Conservation (phyloP, 35 echinoderm and acorn worm genomes). For the Ophioderma brevispina region DNA sequence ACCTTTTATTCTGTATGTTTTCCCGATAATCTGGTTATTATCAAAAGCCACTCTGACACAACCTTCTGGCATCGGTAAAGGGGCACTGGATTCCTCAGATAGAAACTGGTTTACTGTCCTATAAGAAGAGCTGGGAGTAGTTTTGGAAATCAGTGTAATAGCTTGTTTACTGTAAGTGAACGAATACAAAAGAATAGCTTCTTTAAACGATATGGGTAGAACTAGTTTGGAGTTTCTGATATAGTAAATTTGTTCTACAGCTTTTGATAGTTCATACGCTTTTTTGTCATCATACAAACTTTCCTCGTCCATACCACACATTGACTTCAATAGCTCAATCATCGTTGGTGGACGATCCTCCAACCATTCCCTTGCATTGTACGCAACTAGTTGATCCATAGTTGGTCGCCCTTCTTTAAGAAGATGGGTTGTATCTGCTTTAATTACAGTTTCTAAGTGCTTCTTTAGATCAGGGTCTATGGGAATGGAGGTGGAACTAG, state of each 20-base stretch:
- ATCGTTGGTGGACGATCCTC: background rate
- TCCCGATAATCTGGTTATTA: slow-evolving; percentile 21
- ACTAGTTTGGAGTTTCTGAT: background rate
- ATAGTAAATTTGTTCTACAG: slow-evolving; percentile 18
- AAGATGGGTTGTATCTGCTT: too few species aligned
- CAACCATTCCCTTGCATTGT: slow-evolving; percentile 4
- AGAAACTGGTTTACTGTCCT: background rate
- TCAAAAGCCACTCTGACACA: background rate
- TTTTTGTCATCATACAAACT: background rate
- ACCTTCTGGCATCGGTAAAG: background rate
- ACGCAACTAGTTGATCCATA: background rate
- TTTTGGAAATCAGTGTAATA: background rate
- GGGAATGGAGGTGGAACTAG: too few species aligned
- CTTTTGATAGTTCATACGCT: background rate
- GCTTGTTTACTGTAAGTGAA: slow-evolving; percentile 18
- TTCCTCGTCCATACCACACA: background rate
- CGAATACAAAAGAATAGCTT: background rate
- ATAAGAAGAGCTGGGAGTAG: background rate
- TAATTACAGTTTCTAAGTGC: too few species aligned
- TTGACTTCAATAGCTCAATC: background rate
- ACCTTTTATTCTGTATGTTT: background rate
- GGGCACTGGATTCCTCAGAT: background rate
- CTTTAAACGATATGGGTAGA: background rate
- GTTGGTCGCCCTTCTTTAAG: background rate
- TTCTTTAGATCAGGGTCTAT: too few species aligned